Percentiles rank a stretch among this genome's conserved stretches.
phyloP scores from a whole-genome alignment of 2,113 vertebrate species.

The Actenoides hombroni region DNA sequence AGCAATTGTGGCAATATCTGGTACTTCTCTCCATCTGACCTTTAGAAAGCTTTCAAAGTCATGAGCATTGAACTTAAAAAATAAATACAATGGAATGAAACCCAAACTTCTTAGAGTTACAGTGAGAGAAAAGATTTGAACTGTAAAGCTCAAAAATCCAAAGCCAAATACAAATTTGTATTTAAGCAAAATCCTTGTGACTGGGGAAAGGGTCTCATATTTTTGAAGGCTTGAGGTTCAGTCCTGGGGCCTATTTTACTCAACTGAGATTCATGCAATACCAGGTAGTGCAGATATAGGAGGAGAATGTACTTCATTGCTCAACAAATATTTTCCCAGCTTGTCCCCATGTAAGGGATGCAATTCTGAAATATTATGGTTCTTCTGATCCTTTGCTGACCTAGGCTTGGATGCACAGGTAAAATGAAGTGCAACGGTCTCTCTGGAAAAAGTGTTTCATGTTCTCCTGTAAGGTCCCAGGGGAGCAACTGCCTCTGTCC shows the following conservation, averaged over 20 bases:
- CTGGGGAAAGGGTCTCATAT: not conserved
- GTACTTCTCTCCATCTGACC: not conserved
- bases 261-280: not conserved
- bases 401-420: not conserved
- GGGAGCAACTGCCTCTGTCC: not conserved
- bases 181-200: not conserved
- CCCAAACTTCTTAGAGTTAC: not conserved
- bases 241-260: not conserved
- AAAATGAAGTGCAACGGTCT: not conserved
- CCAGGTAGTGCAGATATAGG: not conserved
- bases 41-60: slow-evolving; percentile 42
- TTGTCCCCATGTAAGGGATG: not conserved
- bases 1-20: not conserved
- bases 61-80: not conserved
- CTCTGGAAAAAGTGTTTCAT: not conserved
- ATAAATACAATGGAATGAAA: slow-evolving; percentile 5
- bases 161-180: not conserved
- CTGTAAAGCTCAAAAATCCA: not conserved
- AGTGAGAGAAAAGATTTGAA: not conserved
- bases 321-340: not conserved
- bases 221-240: not conserved
- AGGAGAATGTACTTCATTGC: not conserved
- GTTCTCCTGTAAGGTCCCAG: not conserved
- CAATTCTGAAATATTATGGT: not conserved
- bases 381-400: not conserved